A percentile compares a stretch with the other conserved stretches of the same genome.
Conservation (phyloP, 2,113 vertebrate species). For the Peromyscus polionotus region DNA sequence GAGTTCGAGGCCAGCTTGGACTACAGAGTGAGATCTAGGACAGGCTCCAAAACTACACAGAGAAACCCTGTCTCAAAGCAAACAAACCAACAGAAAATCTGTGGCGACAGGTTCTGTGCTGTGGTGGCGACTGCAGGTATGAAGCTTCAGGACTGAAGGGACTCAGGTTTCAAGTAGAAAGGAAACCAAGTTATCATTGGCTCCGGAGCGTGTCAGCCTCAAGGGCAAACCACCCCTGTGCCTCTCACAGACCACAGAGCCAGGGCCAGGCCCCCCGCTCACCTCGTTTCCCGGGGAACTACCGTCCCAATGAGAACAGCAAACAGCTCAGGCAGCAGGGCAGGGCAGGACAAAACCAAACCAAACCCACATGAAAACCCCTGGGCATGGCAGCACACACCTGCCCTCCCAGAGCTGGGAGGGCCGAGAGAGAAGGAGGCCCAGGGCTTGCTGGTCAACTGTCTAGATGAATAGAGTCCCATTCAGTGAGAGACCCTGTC, state of each 20-base stretch:
- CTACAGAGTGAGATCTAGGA: no score
- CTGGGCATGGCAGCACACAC: not conserved
- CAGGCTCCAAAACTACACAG: no score
- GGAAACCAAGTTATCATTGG: not conserved
- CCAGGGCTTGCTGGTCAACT: not conserved
- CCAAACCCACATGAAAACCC: not conserved
- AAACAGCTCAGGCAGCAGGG: not conserved
- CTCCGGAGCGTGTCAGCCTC: not conserved
- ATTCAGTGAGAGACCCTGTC: not conserved
- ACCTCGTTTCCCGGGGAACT: not conserved
- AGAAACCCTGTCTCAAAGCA: no score
- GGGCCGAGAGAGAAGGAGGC: not conserved
- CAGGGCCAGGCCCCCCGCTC: rapidly evolving
- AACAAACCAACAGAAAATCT: no score
- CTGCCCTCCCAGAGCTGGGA: not conserved
- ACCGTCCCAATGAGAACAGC: not conserved
- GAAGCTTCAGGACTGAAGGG: not conserved
- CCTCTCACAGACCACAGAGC: not conserved
- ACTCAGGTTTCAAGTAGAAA: slow-evolving; percentile 55
- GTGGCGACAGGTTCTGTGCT: not conserved
- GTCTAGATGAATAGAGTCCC: not conserved
- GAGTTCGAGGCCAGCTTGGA: no score
- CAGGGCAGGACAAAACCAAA: not conserved
- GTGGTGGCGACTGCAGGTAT: not conserved
- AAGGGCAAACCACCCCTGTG: not conserved